Percentiles rank a stretch among this genome's conserved stretches.
phyloP scores from a whole-genome alignment of 2,888 invertebrate species.

The Drosophila melanosoma region DNA sequence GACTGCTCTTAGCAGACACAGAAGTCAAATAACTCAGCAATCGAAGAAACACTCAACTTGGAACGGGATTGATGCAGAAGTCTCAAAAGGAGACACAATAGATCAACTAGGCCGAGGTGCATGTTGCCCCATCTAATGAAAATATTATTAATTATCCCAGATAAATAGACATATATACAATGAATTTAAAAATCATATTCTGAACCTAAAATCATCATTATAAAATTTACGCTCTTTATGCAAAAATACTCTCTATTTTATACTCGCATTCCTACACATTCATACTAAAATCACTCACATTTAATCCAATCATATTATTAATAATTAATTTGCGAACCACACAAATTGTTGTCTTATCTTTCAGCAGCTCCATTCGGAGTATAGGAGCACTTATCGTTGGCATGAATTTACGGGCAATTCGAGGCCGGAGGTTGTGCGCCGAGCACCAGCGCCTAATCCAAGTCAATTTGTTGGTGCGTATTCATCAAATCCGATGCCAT shows the following conservation, averaged over 20 bases:
- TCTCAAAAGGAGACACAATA: background rate
- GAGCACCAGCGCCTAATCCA: conserved; percentile 87
- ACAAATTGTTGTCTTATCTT: conserved; percentile 45
- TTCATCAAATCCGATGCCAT: conserved; percentile 5
- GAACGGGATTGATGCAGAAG: background rate
- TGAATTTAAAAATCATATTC: background rate
- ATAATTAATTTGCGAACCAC: conserved; percentile 2
- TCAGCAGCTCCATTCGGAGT: conserved; percentile 95
- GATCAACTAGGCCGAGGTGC: too few relatives aligned
- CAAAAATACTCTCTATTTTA: background rate
- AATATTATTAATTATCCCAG: background rate
- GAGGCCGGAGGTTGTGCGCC: conserved; percentile 90
- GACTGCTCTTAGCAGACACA: background rate
- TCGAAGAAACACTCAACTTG: too few relatives aligned
- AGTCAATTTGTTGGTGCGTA: conserved; percentile 83
- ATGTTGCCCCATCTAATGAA: background rate
- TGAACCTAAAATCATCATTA: background rate
- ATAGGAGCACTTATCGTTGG: conserved; percentile 97
- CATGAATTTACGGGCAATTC: conserved; percentile 94
- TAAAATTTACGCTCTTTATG: background rate
- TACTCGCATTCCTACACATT: background rate
- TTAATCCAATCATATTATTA: conserved; percentile 3
- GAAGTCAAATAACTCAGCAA: background rate
- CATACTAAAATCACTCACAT: background rate
- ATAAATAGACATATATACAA: background rate